Evolutionary conservation across 2,888 invertebrate genomes (phyloP).

Genomic region (Danaus chrysippus): DNA sequence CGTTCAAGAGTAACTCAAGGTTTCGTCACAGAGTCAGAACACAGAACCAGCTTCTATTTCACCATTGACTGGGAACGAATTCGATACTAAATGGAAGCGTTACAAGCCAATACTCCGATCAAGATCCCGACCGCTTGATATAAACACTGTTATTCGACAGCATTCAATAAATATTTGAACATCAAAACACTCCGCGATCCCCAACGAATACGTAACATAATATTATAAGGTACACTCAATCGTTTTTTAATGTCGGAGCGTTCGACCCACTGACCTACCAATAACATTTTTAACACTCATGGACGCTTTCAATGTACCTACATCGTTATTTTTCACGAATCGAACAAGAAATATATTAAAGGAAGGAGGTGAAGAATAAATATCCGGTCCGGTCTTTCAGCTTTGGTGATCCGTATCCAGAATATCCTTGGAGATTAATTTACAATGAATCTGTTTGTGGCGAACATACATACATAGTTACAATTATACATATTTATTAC

Average conservation of each 20-base stretch:
- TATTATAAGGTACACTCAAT: neutral
- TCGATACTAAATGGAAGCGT: neutral
- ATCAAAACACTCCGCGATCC: neutral
- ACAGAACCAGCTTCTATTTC: too few relatives aligned
- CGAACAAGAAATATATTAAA: too few relatives aligned
- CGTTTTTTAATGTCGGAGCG: neutral
- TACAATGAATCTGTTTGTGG: too few relatives aligned
- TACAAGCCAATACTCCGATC: slow-evolving; percentile 14
- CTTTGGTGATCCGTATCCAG: too few relatives aligned
- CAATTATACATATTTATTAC: too few relatives aligned
- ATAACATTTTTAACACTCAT: neutral
- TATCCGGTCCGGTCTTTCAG: too few relatives aligned
- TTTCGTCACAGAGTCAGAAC: too few relatives aligned
- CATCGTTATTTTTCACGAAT: neutral
- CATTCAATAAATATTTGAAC: slow-evolving; percentile 3
- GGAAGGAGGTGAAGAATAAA: too few relatives aligned
- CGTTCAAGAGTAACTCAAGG: too few relatives aligned
- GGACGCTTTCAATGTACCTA: neutral
- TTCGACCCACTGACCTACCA: neutral
- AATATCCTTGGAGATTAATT: too few relatives aligned
- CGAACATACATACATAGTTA: too few relatives aligned
- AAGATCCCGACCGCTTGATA: neutral
- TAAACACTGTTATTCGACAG: neutral
- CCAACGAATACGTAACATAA: neutral
- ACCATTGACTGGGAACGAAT: slow-evolving; percentile 10